Conservation (phyloP, 2,113 vertebrate genomes). For the Nicator chloris region DNA sequence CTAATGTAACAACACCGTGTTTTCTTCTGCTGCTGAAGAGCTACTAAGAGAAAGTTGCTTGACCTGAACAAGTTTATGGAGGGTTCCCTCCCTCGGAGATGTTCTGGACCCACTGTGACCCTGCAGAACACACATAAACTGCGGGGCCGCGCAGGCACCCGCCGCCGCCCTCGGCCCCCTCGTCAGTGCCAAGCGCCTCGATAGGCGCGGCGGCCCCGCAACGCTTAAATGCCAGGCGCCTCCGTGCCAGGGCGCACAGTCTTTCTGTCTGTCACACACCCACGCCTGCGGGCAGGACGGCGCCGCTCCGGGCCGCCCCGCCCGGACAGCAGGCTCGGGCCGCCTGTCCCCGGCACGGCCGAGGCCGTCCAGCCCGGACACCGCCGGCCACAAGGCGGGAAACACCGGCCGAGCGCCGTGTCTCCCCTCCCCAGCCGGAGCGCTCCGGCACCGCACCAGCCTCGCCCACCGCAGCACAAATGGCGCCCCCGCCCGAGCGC, state of each 20-base stretch:
- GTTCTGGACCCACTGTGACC: neutral
- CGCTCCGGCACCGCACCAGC: neutral
- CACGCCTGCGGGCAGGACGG: neutral
- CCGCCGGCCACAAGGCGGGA: neutral
- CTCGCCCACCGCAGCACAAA: neutral
- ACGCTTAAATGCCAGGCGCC: accelerated
- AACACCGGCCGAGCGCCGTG: neutral
- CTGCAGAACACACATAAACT: neutral
- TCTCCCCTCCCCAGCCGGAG: neutral
- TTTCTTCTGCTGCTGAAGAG: neutral
- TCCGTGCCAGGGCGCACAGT: accelerated
- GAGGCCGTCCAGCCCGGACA: neutral
- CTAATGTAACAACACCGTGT: neutral
- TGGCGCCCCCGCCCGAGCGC: neutral
- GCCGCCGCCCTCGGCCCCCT: neutral
- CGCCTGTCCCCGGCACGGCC: neutral
- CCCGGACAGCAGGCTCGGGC: neutral
- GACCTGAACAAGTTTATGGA: neutral
- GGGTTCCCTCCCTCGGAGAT: neutral
- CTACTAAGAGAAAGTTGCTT: neutral
- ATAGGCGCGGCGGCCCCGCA: neutral
- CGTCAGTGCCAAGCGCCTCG: neutral
- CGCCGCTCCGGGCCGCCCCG: neutral
- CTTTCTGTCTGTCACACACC: neutral
- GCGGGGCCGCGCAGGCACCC: neutral